These are phyloP conservation scores for Drosophila fungiperda DNA, from an alignment of 2,888 invertebrate species.

Conservation along the genomic window DNA sequence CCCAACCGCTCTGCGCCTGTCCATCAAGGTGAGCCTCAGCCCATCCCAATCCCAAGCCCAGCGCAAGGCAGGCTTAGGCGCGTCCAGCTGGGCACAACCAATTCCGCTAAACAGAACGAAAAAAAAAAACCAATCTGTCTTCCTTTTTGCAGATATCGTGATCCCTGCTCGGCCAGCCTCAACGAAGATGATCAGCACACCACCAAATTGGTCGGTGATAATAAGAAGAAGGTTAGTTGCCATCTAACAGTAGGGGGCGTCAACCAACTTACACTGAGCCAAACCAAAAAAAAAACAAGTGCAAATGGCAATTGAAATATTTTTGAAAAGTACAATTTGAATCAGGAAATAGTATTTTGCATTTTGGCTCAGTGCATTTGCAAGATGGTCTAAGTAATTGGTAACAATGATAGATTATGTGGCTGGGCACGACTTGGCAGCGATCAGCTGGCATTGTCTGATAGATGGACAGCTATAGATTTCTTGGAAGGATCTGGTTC, in stretches of 20 bases:
- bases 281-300: not conserved
- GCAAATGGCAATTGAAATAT: not conserved
- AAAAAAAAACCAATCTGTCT: conserved; percentile 54
- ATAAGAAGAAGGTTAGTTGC: conserved; percentile 90
- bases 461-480: conserved; percentile 33
- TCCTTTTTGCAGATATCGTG: conserved; percentile 87
- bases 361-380: conserved; percentile 37
- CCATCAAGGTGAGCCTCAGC: conserved; percentile 88
- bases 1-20: conserved; percentile 96
- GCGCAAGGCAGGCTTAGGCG: conserved; percentile 4
- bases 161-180: conserved; percentile 95
- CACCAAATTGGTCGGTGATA: conserved; percentile 94
- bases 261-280: conserved; percentile 33
- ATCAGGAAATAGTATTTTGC: not conserved
- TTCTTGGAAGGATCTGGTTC: conserved; percentile 43
- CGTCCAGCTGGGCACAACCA: conserved; percentile 25
- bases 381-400: conserved; percentile 47
- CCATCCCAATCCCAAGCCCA: not conserved
- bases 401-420: conserved; percentile 55
- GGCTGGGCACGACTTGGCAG: conserved; percentile 43
- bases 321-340: not conserved
- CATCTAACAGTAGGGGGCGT: conserved; percentile 49
- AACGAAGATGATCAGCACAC: conserved; percentile 96
- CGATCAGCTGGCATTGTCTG: conserved; percentile 25
- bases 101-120: conserved; percentile 8